Base-by-base conservation (phyloP, 2,888 invertebrate species). In the Automeris io region DNA sequence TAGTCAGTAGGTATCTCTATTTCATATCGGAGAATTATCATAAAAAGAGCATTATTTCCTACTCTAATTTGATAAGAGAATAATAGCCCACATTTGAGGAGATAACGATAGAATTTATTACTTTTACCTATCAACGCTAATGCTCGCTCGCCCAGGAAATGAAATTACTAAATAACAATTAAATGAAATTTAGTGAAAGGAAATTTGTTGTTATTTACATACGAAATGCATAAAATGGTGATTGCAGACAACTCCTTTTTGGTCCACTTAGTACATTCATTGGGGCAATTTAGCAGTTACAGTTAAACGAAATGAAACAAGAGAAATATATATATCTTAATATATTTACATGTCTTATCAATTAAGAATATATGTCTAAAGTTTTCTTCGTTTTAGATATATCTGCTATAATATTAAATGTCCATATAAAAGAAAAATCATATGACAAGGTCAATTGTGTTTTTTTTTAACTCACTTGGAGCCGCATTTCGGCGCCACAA, bases 1-100 rank as follows among this genome's bases (percentile, higher is more conserved):
- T 57, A 62, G 55, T 42, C 48, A 47, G 41, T 44, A 47, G 49
- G 59, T 57, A 61, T 57, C 58, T 51, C 43, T 40, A 42, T 51
- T 56, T 49, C 51, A 56, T 55, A 65, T 65, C 59, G 46, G 40
- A 48, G 41, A 47, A 49, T 67, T 71, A 65, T 52, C 66, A 71
- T 70, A 70, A 65, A 71, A 65, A 57, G 43, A 43, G 59, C 64
- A 66, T 71, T 62, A 62, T 46, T 43, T 52, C 46, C 34, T 45
- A 51, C 50, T 56, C 58, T 62, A 64, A 70, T 65, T 64, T 59
- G 62, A 65, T 59, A 59, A 48, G 51, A 48, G 51, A 50, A 50
- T 57, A 54, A 62, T 62, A 65, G 59, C 48, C 46, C 39, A 51
- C 45, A 24, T 44, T 47, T 43, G 44, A 41, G 45, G 42, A 55